Percentiles rank a stretch among this genome's conserved stretches.
phyloP scores from a whole-genome alignment of 2,888 invertebrate species.

The Dasysyrphus tricinctus region DNA sequence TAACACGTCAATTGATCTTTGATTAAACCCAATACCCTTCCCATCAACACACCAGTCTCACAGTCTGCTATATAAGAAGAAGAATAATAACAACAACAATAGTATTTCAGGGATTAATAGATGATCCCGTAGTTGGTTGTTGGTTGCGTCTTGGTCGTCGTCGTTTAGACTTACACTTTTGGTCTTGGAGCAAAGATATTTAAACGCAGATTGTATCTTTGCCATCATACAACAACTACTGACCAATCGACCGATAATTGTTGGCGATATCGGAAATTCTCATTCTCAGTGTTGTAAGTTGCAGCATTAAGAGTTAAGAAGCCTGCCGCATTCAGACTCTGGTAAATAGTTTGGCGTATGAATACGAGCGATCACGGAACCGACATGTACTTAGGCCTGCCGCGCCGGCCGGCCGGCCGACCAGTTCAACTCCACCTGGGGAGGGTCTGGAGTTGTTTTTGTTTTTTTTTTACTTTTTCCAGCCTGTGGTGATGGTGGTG shows the following conservation, averaged over 20 bases:
- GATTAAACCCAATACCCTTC: constrained; percentile 40
- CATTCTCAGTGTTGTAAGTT: constrained; percentile 18
- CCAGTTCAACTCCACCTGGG: constrained; percentile 53
- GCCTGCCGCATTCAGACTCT: constrained; percentile 37
- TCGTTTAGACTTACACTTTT: constrained; percentile 25
- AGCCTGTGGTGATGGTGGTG: constrained; percentile 37
- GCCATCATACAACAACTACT: constrained; percentile 34
- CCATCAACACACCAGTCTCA: background rate
- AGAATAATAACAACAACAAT: constrained; percentile 2
- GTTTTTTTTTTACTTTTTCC: background rate
- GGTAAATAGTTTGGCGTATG: constrained; percentile 59
- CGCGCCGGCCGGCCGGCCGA: constrained; percentile 7
- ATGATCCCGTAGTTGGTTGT: constrained; percentile 48
- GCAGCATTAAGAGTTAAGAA: constrained; percentile 17
- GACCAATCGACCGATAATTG: constrained; percentile 71
- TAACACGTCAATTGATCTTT: constrained; percentile 66
- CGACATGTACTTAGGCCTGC: constrained; percentile 59
- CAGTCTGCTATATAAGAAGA: background rate
- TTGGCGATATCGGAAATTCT: constrained; percentile 51
- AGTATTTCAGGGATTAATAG: constrained; percentile 60
- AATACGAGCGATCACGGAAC: constrained; percentile 52
- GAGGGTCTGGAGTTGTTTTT: constrained; percentile 37
- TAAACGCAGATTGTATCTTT: constrained; percentile 53
- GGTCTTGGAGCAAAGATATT: constrained; percentile 39
- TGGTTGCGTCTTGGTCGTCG: background rate